These are phyloP conservation scores for Nysson spinosus DNA, from an alignment of 2,888 invertebrate genomes.

Conservation along the genomic window DNA sequence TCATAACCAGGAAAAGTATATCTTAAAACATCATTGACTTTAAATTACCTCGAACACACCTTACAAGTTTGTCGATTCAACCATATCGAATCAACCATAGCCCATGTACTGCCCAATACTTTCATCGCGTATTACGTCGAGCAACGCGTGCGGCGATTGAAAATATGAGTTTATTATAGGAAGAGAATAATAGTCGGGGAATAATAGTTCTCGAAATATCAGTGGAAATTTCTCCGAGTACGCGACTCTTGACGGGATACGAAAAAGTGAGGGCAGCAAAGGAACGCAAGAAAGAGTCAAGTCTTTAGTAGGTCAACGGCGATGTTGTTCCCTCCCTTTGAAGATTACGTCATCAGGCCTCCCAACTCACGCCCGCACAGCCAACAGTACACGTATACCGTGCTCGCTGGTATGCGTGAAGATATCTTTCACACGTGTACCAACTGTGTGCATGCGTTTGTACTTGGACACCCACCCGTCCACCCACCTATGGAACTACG, in stretches of 20 bases:
- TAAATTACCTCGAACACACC: too few species aligned
- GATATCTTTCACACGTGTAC: constrained; percentile 47
- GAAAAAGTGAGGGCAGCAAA: constrained; percentile 50
- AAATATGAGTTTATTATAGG: too few species aligned
- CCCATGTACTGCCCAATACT: too few species aligned
- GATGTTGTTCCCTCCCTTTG: constrained; percentile 68
- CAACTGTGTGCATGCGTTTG: constrained; percentile 35
- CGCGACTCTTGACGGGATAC: constrained; percentile 21
- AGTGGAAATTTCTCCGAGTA: constrained; percentile 3
- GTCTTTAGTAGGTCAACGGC: constrained; percentile 70
- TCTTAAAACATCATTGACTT: too few species aligned
- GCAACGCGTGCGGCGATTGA: too few species aligned
- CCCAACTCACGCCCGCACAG: constrained; percentile 50
- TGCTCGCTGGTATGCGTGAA: constrained; percentile 29
- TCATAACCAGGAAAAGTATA: too few species aligned
- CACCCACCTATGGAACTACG: constrained; percentile 55
- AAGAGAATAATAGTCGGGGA: background rate
- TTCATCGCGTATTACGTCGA: too few species aligned
- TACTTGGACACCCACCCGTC: constrained; percentile 60
- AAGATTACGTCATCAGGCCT: constrained; percentile 64
- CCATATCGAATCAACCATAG: too few species aligned
- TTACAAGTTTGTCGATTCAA: too few species aligned
- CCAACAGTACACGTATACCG: constrained; percentile 34
- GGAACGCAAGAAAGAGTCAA: constrained; percentile 51
- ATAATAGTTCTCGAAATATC: background rate